Percentiles rank a stretch among this genome's conserved stretches.
These are phyloP conservation scores for Tetheella fluctuosa DNA, from an alignment of 2,888 invertebrate species.

Conservation along the genomic window DNA sequence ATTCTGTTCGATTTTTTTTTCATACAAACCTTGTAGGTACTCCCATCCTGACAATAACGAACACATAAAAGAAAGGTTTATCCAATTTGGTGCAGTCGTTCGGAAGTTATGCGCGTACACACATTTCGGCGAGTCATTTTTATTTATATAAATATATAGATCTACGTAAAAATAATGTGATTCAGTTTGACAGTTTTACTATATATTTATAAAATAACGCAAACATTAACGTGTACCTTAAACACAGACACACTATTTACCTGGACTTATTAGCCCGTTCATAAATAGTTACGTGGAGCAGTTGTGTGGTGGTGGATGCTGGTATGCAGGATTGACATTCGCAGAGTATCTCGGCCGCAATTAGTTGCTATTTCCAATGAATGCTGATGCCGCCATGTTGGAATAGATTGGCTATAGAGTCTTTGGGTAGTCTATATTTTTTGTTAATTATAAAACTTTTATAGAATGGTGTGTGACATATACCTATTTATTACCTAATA, in stretches of 20 bases:
- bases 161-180: no score
- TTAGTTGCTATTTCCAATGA: conserved; percentile 6
- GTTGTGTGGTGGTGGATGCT: neutral
- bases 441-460: neutral
- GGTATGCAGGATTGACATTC: conserved; percentile 8
- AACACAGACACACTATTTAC: neutral
- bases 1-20: no score
- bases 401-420: neutral
- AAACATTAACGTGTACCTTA: neutral
- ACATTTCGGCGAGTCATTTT: no score
- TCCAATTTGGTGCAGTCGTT: no score
- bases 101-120: no score
- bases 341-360: conserved; percentile 2
- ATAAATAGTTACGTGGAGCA: neutral
- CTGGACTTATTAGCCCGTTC: neutral
- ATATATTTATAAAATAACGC: neutral
- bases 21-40: no score
- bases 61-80: no score
- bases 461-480: no score
- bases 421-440: neutral
- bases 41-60: no score
- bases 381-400: neutral
- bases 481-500: no score
- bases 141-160: no score
- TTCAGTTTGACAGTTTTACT: no score